phyloP scores from a whole-genome alignment of 2,888 invertebrate genomes.

The Melangyna quadrimaculata region DNA sequence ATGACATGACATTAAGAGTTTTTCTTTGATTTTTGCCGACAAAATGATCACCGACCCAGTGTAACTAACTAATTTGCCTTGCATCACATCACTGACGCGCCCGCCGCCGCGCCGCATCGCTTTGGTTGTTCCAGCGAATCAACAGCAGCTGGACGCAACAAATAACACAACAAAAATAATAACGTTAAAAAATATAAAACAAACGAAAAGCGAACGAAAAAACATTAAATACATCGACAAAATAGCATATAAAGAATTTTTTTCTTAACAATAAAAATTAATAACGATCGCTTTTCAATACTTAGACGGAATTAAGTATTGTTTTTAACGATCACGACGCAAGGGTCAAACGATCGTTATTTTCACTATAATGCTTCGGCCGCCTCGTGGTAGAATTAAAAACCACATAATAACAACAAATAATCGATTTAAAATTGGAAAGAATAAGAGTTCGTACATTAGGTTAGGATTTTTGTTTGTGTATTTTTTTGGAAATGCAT shows the following conservation, averaged over 20 bases:
- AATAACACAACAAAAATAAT: constrained; percentile 30
- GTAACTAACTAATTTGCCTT: constrained; percentile 70
- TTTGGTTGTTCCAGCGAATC: neutral
- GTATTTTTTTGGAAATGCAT: neutral
- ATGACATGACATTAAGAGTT: constrained; percentile 79
- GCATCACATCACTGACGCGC: constrained; percentile 65
- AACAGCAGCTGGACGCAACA: constrained; percentile 54
- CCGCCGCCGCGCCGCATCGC: constrained; percentile 15
- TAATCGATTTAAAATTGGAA: constrained; percentile 65
- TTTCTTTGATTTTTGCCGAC: constrained; percentile 75
- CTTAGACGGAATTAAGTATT: constrained; percentile 56
- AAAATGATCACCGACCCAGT: constrained; percentile 61
- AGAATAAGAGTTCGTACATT: constrained; percentile 8
- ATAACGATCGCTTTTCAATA: constrained; percentile 69
- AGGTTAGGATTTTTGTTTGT: neutral
- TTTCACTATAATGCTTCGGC: constrained; percentile 15
- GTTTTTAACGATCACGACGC: constrained; percentile 50
- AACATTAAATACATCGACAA: constrained; percentile 52
- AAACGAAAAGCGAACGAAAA: constrained; percentile 26
- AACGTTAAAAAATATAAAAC: constrained; percentile 18
- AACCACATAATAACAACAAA: constrained; percentile 59
- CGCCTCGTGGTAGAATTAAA: constrained; percentile 29
- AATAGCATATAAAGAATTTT: constrained; percentile 50
- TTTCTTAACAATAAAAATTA: constrained; percentile 68
- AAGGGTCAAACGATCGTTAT: constrained; percentile 64